A percentile compares a stretch with the other conserved stretches of the same genome.
Conservation (phyloP, 2,113 vertebrate genomes). For the Meriones unguiculatus region DNA sequence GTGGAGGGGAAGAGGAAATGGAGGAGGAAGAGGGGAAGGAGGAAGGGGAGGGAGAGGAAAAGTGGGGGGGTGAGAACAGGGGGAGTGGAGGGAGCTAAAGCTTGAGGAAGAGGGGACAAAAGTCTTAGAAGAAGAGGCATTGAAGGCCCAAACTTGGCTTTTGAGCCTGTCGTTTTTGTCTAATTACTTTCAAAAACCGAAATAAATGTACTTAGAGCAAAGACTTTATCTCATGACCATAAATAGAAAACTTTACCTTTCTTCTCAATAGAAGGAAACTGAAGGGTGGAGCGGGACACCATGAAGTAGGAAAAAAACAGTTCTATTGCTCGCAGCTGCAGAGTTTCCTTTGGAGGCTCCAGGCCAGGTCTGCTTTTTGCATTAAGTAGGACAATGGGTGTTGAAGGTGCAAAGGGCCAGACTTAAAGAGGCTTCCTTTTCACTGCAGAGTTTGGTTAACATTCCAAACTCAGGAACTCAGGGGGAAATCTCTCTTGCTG, state of each 20-base stretch:
- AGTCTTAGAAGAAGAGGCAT: not conserved
- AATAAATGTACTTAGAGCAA: not conserved
- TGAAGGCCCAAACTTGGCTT: not conserved
- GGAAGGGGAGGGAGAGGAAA: too few species aligned
- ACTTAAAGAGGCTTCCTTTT: not conserved
- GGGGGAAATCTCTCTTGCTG: not conserved
- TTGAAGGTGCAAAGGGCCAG: not conserved
- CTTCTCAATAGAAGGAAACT: conserved; percentile 63
- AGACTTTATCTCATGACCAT: not conserved
- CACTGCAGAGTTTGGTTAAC: not conserved
- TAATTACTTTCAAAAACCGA: not conserved
- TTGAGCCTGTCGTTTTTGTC: not conserved
- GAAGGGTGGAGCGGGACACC: not conserved
- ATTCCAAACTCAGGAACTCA: not conserved
- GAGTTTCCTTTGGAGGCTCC: not conserved
- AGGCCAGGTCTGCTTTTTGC: not conserved
- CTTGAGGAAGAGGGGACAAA: not conserved
- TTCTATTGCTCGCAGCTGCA: not conserved
- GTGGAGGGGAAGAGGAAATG: not conserved
- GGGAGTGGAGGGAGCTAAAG: not conserved
- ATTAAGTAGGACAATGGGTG: not conserved
- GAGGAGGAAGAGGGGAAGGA: not conserved
- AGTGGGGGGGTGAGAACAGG: not conserved
- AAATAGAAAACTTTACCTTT: conserved; percentile 44
- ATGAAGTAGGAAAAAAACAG: not conserved